Conservation (phyloP, 2,797 vertebrate species). For the Sebastes wilsoni region DNA sequence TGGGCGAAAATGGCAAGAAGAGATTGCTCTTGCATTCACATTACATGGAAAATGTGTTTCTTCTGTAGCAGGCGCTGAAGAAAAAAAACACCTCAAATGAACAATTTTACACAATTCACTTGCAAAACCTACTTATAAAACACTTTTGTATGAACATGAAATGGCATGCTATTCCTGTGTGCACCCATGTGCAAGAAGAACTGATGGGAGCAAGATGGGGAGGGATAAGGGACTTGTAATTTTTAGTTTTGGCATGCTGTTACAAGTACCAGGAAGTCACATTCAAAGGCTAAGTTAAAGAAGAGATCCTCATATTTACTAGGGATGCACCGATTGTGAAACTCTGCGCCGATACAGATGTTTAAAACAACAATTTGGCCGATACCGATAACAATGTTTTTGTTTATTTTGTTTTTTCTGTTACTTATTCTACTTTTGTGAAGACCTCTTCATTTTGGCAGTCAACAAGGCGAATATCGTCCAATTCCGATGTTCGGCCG, state of each 20-base stretch:
- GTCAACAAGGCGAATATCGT: too few relatives aligned
- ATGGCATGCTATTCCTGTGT: neutral
- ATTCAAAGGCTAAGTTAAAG: neutral
- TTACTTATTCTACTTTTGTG: too few relatives aligned
- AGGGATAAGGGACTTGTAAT: neutral
- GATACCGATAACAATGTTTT: too few relatives aligned
- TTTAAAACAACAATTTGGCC: too few relatives aligned
- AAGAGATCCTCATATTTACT: neutral
- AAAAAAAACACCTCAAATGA: neutral
- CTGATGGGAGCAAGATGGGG: neutral
- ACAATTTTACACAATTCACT: neutral
- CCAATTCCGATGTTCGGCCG: too few relatives aligned
- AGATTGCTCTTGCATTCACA: slow-evolving; percentile 5
- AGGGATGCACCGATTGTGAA: too few relatives aligned
- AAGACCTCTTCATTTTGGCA: too few relatives aligned
- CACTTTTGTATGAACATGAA: neutral
- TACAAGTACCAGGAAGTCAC: neutral
- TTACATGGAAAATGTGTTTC: neutral
- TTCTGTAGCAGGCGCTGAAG: neutral
- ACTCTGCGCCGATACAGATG: too few relatives aligned
- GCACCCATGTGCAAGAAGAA: neutral
- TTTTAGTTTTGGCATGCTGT: neutral
- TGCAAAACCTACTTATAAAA: neutral
- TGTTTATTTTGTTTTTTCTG: too few relatives aligned
- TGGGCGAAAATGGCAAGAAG: slow-evolving; percentile 3